Evolutionary conservation across 2,113 vertebrate genomes (phyloP).

Genomic region (Misgurnus anguillicaudatus): DNA sequence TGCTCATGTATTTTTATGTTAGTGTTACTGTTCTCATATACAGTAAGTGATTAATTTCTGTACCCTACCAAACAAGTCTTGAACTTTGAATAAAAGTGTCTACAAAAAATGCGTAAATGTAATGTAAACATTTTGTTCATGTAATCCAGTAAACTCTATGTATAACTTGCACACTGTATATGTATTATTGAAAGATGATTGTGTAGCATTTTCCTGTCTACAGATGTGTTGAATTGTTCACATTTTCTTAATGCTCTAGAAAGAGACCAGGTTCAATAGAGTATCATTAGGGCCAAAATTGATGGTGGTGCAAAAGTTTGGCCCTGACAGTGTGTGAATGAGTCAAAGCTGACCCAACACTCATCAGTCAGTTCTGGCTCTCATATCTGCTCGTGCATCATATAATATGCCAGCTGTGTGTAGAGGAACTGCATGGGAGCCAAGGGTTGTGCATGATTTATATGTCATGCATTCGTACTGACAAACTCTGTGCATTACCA

Average conservation of each 20-base stretch:
- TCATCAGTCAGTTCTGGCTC: slow-evolving; percentile 36
- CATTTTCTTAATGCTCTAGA: neutral
- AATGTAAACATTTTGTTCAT: neutral
- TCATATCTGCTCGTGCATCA: slow-evolving; percentile 32
- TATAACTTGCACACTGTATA: neutral
- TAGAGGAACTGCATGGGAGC: slow-evolving; percentile 35
- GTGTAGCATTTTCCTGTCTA: neutral
- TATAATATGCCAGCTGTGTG: slow-evolving; percentile 43
- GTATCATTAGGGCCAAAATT: slow-evolving; percentile 1
- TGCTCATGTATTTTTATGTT: too few relatives aligned
- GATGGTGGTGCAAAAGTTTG: neutral
- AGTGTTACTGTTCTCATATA: too few relatives aligned
- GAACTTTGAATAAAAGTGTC: too few relatives aligned
- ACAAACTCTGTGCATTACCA: slow-evolving; percentile 48
- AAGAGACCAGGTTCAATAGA: neutral
- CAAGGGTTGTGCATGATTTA: slow-evolving; percentile 43
- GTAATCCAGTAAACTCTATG: neutral
- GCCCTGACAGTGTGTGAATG: neutral
- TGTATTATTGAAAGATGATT: neutral
- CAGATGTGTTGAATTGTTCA: neutral
- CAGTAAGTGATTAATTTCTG: too few relatives aligned
- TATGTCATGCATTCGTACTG: slow-evolving; percentile 55
- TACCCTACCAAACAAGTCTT: too few relatives aligned
- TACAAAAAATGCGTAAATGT: too few relatives aligned
- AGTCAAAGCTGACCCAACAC: slow-evolving; percentile 15